Percentiles rank a stretch among this genome's conserved stretches.
Evolutionary conservation across 2,888 invertebrate species (phyloP).

Genomic region (Cataglyphis albicans): DNA sequence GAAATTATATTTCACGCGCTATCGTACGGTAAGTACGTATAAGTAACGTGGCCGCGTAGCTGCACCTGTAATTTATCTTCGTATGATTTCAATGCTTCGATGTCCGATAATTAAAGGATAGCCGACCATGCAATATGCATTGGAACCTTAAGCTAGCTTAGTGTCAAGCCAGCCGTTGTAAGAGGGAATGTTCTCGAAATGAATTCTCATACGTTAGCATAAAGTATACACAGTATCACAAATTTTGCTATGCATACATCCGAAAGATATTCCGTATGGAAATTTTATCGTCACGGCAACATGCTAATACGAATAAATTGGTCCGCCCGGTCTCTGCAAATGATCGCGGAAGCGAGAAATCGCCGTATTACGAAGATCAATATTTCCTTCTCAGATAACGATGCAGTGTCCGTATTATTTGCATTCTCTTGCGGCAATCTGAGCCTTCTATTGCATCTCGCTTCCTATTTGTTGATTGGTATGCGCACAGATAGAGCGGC

Average conservation of each 20-base stretch:
- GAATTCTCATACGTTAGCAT: constrained; percentile 24
- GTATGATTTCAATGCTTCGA: constrained; percentile 34
- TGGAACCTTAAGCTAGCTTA: not conserved
- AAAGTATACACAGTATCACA: not conserved
- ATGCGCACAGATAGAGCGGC: constrained; percentile 33
- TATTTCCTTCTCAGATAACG: constrained; percentile 13
- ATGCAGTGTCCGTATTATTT: not conserved
- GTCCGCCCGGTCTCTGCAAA: not conserved
- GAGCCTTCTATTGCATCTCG: constrained; percentile 32
- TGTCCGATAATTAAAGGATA: constrained; percentile 33
- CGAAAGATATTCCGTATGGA: constrained; percentile 8
- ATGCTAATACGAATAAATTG: constrained; percentile 40
- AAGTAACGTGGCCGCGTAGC: constrained; percentile 17
- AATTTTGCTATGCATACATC: constrained; percentile 4
- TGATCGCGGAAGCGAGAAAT: not conserved
- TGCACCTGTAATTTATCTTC: constrained; percentile 6
- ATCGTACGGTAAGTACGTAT: not conserved
- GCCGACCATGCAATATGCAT: not conserved
- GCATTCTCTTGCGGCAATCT: not conserved
- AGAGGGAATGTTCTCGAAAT: not conserved
- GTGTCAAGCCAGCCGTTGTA: not conserved
- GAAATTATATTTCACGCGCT: constrained; percentile 19
- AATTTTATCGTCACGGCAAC: constrained; percentile 23
- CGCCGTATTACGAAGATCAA: constrained; percentile 7
- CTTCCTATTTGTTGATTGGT: constrained; percentile 68